Evolutionary conservation across 2,797 vertebrate species (phyloP).

Genomic region (Antennarius maculatus): DNA sequence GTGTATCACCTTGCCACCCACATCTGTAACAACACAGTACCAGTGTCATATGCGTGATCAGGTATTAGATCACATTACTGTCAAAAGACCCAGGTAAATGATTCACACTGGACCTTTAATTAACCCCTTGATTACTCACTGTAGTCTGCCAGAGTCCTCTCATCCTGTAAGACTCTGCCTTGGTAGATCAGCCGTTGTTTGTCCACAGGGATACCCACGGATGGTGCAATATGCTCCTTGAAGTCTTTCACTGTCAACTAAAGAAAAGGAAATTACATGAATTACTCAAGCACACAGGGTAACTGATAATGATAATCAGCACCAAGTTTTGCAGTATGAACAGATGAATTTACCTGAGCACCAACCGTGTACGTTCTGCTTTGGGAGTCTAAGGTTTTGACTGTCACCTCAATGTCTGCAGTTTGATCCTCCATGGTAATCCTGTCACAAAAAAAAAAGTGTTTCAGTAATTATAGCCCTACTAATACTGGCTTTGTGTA

Average conservation of each 20-base stretch:
- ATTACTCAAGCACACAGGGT: neutral
- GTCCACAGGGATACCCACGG: conserved; percentile 91
- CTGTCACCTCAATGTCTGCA: conserved; percentile 88
- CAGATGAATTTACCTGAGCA: conserved; percentile 80
- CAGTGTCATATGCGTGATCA: neutral
- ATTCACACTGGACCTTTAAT: neutral
- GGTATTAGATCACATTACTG: neutral
- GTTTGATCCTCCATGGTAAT: conserved; percentile 83
- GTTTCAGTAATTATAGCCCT: neutral
- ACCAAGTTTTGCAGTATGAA: neutral
- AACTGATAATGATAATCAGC: neutral
- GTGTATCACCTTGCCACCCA: conserved; percentile 93
- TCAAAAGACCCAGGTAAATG: neutral
- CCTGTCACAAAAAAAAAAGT: conserved; percentile 30
- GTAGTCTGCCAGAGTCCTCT: conserved; percentile 90
- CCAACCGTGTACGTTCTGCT: conserved; percentile 90
- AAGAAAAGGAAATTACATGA: conserved; percentile 1
- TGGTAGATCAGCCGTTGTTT: conserved; percentile 95
- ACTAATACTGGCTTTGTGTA: neutral
- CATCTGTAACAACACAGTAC: conserved; percentile 77
- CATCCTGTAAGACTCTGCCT: conserved; percentile 92
- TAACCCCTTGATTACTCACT: conserved; percentile 77
- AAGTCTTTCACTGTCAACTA: conserved; percentile 93
- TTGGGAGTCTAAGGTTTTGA: conserved; percentile 94
- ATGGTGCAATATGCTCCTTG: conserved; percentile 91